Evolutionary conservation across 2,113 vertebrate species (phyloP), one percentile per base, ranked within the genome.

Genomic region (Sebastes schlegelii): DNA sequence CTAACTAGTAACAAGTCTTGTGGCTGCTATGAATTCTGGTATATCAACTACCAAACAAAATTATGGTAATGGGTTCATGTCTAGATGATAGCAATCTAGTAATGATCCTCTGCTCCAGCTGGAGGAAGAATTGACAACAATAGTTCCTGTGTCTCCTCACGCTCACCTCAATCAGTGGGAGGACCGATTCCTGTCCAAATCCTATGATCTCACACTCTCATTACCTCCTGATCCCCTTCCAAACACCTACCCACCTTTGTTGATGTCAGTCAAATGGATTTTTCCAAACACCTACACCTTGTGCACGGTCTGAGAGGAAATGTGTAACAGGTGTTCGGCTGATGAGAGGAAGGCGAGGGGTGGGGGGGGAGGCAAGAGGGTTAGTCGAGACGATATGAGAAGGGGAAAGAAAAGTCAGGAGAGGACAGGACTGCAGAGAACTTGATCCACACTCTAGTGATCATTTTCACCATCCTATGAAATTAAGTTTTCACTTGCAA

Each of bases 251-350:
- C 88, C 92, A 84, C 89, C 86, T 88, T 88, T 89, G 84, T 86
- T 89, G 82, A 92, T 90, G 92, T 93, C 89, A 93, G 91, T 87
- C 89, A 90, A 76, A 67, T 1, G 5, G 79, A 88, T 83, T 88
- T 93, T 92, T 92, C 90, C 90, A 90, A 92, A 93, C 90, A 92
- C 92, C 92, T 93, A 92, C 93, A 93, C 90, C 73, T 92, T 82
- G 76, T 83, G 81, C 86, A 55, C 46, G 8, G 87, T 86, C 89
- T 86, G 84, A 64, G 82, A 91, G 93, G 90, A 93, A 93, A 94
- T 94, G 88, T 93, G 90, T 84, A 93, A 91, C 93, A 94, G 93
- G 93, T 94, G 93, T 93, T 87, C 14, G 76, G 68, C 80, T 76
- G 91, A 89, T 79, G 89, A 84, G 89, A 55, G 93, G 94, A 93